phyloP scores from a whole-genome alignment of 2,113 vertebrate genomes.

The Cisticola juncidis region DNA sequence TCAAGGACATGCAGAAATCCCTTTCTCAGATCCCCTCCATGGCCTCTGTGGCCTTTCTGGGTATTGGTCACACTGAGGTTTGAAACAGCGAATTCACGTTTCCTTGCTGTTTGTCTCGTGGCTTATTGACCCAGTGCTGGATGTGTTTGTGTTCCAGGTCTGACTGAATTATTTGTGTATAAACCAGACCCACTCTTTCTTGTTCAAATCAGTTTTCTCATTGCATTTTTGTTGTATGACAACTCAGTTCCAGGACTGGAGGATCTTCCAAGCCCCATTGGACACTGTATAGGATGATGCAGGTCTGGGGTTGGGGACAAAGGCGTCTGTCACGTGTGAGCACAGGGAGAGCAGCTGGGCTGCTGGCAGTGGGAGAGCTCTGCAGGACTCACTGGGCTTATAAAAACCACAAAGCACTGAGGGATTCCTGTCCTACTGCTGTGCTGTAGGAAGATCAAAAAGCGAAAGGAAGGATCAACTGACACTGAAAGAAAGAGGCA shows the following conservation, averaged over 20 bases:
- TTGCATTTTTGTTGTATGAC: neutral
- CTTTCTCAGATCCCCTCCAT: neutral
- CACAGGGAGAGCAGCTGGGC: neutral
- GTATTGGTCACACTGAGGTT: neutral
- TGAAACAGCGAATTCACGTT: neutral
- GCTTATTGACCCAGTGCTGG: neutral
- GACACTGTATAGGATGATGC: accelerated
- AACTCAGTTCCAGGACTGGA: neutral
- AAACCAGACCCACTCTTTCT: neutral
- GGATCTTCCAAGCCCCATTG: neutral
- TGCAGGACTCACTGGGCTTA: neutral
- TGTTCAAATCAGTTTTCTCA: neutral
- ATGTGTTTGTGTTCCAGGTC: neutral
- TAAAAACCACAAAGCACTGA: neutral
- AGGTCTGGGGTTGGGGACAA: neutral
- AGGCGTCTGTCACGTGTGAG: neutral
- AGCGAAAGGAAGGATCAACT: neutral
- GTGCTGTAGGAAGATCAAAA: neutral
- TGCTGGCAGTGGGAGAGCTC: neutral
- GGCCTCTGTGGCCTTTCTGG: neutral
- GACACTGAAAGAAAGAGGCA: neutral
- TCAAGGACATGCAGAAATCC: neutral
- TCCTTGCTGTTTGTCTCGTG: neutral
- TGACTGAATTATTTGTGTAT: neutral
- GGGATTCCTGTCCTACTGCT: neutral